Evolutionary conservation across 2,113 vertebrate species (phyloP).

Genomic region (Heterotilapia buettikoferi): DNA sequence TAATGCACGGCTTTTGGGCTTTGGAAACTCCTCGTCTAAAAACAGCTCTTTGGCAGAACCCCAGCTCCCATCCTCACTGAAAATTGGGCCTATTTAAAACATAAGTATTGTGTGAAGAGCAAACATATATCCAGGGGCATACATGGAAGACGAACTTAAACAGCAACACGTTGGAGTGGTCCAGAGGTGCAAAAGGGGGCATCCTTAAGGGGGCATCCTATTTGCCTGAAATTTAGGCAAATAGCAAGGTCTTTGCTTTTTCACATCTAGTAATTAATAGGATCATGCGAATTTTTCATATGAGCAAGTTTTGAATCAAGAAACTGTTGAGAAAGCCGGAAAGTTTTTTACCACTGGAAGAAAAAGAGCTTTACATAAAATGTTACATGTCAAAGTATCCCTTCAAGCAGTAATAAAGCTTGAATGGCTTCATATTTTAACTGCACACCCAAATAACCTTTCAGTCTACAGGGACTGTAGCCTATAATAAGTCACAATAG

Average conservation of each 20-base stretch:
- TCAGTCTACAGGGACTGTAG: not conserved
- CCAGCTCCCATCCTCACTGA: not conserved
- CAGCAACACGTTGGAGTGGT: accelerated
- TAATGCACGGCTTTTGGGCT: not conserved
- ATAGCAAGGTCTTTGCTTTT: not conserved
- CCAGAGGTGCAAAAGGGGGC: not conserved
- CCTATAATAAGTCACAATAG: not conserved
- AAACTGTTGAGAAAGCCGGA: not conserved
- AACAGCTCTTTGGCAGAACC: not conserved
- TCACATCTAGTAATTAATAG: not conserved
- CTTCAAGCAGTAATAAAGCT: not conserved
- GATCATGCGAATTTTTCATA: not conserved
- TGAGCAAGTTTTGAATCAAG: not conserved
- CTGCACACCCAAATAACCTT: not conserved
- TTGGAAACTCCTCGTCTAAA: not conserved
- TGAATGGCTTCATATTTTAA: not conserved
- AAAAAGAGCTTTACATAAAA: not conserved
- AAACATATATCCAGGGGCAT: not conserved
- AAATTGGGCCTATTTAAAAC: not conserved
- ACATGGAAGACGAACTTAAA: not conserved
- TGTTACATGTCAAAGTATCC: not conserved
- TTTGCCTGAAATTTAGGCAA: not conserved
- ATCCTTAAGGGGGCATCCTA: not conserved
- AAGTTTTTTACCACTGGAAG: not conserved
- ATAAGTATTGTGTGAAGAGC: not conserved